A percentile compares a stretch with the other conserved stretches of the same genome.
Evolutionary conservation across 2,797 vertebrate genomes (phyloP).

Genomic region (Glyptemys insculpta): DNA sequence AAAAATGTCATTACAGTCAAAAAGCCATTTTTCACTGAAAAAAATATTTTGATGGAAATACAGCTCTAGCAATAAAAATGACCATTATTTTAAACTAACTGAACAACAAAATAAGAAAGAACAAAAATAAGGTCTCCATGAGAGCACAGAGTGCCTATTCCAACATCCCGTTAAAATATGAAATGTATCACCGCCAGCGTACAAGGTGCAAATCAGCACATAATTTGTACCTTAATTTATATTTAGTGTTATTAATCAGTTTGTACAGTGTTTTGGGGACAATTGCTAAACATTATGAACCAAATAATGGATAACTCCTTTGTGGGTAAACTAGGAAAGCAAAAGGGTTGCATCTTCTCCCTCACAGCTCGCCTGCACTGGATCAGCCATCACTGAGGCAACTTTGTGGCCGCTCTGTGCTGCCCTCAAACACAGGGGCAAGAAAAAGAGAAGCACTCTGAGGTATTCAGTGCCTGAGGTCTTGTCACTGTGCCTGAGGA

Average conservation of each 20-base stretch:
- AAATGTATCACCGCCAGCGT: not conserved
- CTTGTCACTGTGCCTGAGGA: not conserved
- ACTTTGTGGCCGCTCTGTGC: not conserved
- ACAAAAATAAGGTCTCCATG: not conserved
- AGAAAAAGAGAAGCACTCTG: not conserved
- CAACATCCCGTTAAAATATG: not conserved
- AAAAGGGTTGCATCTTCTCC: not conserved
- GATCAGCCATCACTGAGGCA: not conserved
- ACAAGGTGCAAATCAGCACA: not conserved
- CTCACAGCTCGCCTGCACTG: not conserved
- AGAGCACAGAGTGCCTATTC: not conserved
- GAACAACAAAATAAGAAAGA: not conserved
- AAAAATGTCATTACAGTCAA: not conserved
- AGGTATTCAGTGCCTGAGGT: accelerated
- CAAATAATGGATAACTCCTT: not conserved
- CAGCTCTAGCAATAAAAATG: not conserved
- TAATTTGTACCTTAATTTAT: not conserved
- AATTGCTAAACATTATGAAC: not conserved
- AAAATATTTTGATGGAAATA: accelerated
- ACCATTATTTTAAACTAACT: not conserved
- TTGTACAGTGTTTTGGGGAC: not conserved
- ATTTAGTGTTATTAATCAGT: not conserved
- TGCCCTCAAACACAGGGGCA: not conserved
- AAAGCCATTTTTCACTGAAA: not conserved
- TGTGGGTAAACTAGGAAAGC: not conserved